phyloP scores from a whole-genome alignment of 2,113 vertebrate species.

The Vulpes ferrilata region DNA sequence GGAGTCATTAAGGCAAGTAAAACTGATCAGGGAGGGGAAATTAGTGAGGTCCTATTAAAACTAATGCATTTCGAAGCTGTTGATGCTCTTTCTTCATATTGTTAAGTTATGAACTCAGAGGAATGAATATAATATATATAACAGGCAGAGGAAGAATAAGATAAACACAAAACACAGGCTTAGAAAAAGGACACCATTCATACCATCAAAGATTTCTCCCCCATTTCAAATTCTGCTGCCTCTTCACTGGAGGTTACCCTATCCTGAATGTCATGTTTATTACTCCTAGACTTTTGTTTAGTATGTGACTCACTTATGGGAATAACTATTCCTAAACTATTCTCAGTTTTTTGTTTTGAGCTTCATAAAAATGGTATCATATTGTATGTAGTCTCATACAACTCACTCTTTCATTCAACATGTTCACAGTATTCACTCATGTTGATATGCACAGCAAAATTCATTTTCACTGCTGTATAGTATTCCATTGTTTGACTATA shows the following conservation, averaged over 20 bases:
- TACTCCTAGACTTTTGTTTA: neutral
- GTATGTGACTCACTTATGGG: neutral
- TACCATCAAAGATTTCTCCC: neutral
- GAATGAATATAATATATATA: neutral
- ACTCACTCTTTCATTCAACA: neutral
- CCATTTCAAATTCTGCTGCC: neutral
- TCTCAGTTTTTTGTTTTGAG: neutral
- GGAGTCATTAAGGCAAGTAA: conserved; percentile 8
- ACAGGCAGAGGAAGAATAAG: neutral
- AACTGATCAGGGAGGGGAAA: conserved; percentile 1
- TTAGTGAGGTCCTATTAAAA: neutral
- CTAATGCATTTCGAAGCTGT: neutral
- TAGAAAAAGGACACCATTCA: neutral
- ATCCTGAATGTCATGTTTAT: neutral
- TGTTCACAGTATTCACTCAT: neutral
- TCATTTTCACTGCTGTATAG: neutral
- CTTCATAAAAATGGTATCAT: neutral
- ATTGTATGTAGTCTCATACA: neutral
- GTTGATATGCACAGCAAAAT: neutral
- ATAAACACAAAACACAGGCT: conserved; percentile 26
- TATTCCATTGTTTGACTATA: neutral
- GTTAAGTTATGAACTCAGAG: conserved; percentile 9
- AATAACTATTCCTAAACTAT: neutral
- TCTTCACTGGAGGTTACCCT: neutral
- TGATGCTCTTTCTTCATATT: conserved; percentile 24